Evolutionary conservation across 1,140 invertebrate species (phyloP).

Genomic region (Lordiphosa stackelbergi): DNA sequence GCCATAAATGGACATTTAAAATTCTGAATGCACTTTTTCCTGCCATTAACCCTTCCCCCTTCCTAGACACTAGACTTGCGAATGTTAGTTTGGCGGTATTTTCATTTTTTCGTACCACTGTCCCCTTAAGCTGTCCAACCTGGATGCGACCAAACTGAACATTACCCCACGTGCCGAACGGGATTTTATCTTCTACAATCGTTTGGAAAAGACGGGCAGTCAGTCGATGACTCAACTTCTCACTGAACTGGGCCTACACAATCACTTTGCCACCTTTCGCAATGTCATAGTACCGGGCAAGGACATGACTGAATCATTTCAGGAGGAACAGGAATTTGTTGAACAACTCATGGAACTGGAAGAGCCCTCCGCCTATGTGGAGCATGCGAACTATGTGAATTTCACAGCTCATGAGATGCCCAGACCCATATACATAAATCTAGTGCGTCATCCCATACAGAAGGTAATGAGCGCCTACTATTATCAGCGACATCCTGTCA

Average conservation of each 20-base stretch:
- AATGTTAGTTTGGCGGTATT: constrained; percentile 1
- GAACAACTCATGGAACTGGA: constrained; percentile 49
- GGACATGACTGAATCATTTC: constrained; percentile 56
- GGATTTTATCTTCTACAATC: constrained; percentile 85
- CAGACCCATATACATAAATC: constrained; percentile 91
- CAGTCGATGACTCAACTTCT: constrained; percentile 90
- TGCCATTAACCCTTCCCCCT: constrained; percentile 18
- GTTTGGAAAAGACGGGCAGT: constrained; percentile 91
- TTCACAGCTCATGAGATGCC: constrained; percentile 83
- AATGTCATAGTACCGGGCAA: constrained; percentile 17
- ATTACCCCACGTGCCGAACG: constrained; percentile 86
- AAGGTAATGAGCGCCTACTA: constrained; percentile 94
- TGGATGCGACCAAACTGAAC: constrained; percentile 80
- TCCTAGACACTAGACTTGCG: background rate
- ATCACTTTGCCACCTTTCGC: constrained; percentile 40
- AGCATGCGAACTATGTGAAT: constrained; percentile 79
- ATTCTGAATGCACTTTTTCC: constrained; percentile 1
- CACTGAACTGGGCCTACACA: constrained; percentile 79
- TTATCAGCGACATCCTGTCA: constrained; percentile 80
- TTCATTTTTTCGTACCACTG: constrained; percentile 4
- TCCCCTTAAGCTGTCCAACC: constrained; percentile 44
- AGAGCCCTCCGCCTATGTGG: constrained; percentile 57
- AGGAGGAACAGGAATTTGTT: constrained; percentile 82
- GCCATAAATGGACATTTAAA: constrained; percentile 45
- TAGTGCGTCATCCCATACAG: constrained; percentile 92